Base-by-base conservation (phyloP, 2,888 invertebrate species). In the Brassicogethes aeneus region DNA sequence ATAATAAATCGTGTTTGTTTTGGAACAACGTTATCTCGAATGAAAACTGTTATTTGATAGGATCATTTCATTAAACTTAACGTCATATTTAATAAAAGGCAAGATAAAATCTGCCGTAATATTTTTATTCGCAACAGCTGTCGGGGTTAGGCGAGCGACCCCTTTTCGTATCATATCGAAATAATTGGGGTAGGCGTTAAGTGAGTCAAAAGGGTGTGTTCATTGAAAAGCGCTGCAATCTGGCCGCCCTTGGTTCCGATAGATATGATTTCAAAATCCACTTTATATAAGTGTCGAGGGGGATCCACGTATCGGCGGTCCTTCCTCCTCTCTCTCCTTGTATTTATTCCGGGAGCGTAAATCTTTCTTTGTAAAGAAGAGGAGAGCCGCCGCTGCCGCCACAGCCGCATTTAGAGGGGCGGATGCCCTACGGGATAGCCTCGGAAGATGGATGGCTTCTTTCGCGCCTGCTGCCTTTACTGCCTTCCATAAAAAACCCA, bases 251-350 rank as follows among this genome's bases (percentile, higher is more conserved):
- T 7, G 23, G 5, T 10, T 55, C 57, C 59, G 60, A 60, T 59
- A 57, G 56, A 61, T 65, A 64, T 62, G 62, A 65, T 64, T 64
- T 61, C 59, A 57, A 60, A 62, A 63, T 59, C 61, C 63, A 63
- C 62, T 63, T 63, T 60, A 62, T 62, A 59, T 59, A 62, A 64
- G 62, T 61, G 64, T 54, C 52, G 48, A 48, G 49, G 23, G 23
- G 5, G 5, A 10, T 23, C 10, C 10, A 5, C 10, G 32, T 32
- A 32, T 32, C 32, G 32, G 5, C 32, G 14, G 46, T 47, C 44
- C n/a, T n/a, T n/a, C n/a, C n/a, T n/a, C n/a, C n/a, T n/a, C n/a
- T n/a, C n/a, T n/a, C n/a, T n/a, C n/a, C n/a, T n/a, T 45, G 50
- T 55, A 57, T 60, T 61, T 60, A 60, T 61, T 56, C 57, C 46